Percentiles rank a stretch among this genome's conserved stretches.
These are phyloP conservation scores for Pseudachorutes palmiensis DNA, from an alignment of 1,140 invertebrate species.

Conservation along the genomic window DNA sequence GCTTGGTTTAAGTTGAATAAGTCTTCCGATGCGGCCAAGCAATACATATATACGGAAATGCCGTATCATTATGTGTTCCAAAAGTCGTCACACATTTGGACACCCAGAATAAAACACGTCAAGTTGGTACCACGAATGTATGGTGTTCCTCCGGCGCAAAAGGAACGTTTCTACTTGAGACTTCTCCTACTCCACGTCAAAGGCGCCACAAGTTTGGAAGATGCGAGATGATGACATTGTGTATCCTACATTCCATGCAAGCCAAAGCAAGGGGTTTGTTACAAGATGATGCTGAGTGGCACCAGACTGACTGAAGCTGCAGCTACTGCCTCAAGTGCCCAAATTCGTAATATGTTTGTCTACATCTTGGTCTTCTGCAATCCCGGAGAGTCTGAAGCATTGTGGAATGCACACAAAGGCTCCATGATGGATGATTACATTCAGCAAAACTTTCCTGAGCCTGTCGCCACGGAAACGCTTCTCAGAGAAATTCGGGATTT, in stretches of 20 bases:
- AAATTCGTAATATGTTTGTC: too few species aligned
- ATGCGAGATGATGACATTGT: constrained; percentile 40
- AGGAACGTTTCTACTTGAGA: constrained; percentile 41
- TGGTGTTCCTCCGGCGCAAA: constrained; percentile 21
- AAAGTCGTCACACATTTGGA: constrained; percentile 24
- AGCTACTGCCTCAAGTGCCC: too few species aligned
- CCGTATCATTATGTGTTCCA: constrained; percentile 27
- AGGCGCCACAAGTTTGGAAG: constrained; percentile 43
- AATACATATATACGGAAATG: constrained; percentile 5
- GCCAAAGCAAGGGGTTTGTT: constrained; percentile 39
- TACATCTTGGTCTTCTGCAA: too few species aligned
- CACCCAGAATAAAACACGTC: neutral
- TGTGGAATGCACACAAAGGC: too few species aligned
- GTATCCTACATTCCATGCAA: constrained; percentile 40
- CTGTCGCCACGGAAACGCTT: too few species aligned
- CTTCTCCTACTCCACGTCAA: constrained; percentile 43
- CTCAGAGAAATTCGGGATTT: too few species aligned
- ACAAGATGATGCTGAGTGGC: constrained; percentile 41
- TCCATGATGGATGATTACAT: too few species aligned
- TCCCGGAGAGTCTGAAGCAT: too few species aligned
- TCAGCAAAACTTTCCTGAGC: too few species aligned
- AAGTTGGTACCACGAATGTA: constrained; percentile 31
- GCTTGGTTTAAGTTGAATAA: constrained; percentile 35
- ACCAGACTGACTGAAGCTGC: constrained; percentile 36
- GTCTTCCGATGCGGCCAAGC: constrained; percentile 19